Percentiles rank a stretch among this genome's conserved stretches.
Conservation (phyloP, 2,113 vertebrate genomes). For the Psilopsiagon aurifrons region DNA sequence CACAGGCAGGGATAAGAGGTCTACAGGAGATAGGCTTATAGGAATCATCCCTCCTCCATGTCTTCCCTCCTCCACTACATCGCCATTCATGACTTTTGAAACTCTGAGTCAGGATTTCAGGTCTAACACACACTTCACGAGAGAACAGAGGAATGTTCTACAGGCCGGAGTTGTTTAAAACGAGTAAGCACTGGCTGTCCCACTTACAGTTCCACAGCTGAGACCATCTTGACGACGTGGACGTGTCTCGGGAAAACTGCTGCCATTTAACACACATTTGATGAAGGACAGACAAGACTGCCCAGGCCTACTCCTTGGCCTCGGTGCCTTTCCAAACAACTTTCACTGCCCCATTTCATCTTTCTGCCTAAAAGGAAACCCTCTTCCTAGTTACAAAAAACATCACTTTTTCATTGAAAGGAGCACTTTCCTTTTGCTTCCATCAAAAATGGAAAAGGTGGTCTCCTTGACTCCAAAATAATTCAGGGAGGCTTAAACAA, state of each 20-base stretch:
- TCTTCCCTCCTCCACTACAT: neutral
- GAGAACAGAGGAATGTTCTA: neutral
- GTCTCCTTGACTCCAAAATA: neutral
- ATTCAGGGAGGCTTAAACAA: neutral
- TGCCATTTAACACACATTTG: neutral
- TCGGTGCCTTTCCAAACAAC: neutral
- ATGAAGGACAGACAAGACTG: neutral
- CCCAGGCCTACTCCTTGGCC: neutral
- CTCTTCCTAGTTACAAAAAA: neutral
- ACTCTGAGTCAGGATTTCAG: constrained; percentile 17
- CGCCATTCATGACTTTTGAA: neutral
- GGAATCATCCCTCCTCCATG: neutral
- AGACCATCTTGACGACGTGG: neutral
- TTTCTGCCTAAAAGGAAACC: neutral
- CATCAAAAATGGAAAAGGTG: neutral
- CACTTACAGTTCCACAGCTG: neutral
- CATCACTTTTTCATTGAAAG: neutral
- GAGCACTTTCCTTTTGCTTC: neutral
- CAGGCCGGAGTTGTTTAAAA: neutral
- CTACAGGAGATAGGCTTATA: neutral
- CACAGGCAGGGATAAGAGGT: neutral
- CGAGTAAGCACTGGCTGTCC: neutral
- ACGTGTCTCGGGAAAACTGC: neutral
- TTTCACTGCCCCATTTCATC: neutral
- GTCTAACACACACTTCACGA: neutral